phyloP scores from a whole-genome alignment of 1,140 invertebrate genomes.

The Triops cancriformis region DNA sequence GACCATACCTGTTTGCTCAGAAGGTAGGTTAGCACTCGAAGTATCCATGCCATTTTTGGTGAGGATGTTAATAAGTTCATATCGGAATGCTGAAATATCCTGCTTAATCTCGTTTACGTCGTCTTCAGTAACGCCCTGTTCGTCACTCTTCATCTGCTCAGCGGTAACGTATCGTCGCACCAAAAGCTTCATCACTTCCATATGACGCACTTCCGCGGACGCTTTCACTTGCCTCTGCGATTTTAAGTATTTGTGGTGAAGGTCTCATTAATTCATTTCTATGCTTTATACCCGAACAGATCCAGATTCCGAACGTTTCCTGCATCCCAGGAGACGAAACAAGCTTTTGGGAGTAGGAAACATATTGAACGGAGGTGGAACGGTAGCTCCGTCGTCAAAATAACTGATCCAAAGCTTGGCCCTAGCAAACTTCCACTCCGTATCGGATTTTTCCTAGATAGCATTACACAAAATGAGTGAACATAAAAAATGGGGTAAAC shows the following conservation, averaged over 20 bases:
- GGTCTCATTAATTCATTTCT: neutral
- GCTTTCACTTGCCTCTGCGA: neutral
- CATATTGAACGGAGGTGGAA: slow-evolving; percentile 81
- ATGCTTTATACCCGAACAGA: slow-evolving; percentile 36
- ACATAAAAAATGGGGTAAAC: slow-evolving; percentile 10
- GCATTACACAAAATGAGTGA: neutral
- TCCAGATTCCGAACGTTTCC: slow-evolving; percentile 38
- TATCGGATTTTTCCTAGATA: slow-evolving; percentile 69
- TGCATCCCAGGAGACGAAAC: slow-evolving; percentile 47
- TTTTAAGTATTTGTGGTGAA: neutral
- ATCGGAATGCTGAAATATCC: slow-evolving; percentile 76
- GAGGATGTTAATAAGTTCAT: slow-evolving; percentile 81
- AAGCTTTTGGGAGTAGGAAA: slow-evolving; percentile 63
- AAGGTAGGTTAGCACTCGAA: slow-evolving; percentile 26
- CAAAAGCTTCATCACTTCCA: slow-evolving; percentile 65
- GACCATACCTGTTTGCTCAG: slow-evolving; percentile 24
- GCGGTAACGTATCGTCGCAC: slow-evolving; percentile 72
- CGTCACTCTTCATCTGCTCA: slow-evolving; percentile 68
- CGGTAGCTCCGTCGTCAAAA: slow-evolving; percentile 73
- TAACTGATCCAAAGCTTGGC: slow-evolving; percentile 89
- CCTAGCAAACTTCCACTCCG: slow-evolving; percentile 86
- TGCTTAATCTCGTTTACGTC: slow-evolving; percentile 94
- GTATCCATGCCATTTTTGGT: slow-evolving; percentile 65
- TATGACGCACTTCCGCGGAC: slow-evolving; percentile 45
- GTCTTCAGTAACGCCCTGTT: slow-evolving; percentile 82